Percentiles rank a stretch among this genome's conserved stretches.
Evolutionary conservation across 2,113 vertebrate genomes (phyloP).

Genomic region (Dipodomys ordii): DNA sequence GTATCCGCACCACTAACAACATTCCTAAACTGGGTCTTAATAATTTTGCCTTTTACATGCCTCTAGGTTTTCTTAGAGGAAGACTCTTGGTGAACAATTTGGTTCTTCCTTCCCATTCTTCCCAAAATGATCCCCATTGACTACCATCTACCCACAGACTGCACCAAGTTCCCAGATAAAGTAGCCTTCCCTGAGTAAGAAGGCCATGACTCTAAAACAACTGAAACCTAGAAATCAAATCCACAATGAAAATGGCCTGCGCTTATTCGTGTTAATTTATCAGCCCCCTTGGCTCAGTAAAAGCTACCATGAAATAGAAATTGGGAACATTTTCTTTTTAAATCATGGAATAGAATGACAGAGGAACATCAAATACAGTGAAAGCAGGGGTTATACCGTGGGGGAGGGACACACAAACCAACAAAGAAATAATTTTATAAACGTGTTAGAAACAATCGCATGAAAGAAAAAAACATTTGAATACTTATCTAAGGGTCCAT

Average conservation of each 20-base stretch:
- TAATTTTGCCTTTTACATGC: not conserved
- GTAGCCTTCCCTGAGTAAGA: not conserved
- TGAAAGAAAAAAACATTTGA: too few species aligned
- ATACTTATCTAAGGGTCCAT: too few species aligned
- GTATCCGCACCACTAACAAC: not conserved
- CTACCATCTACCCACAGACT: too few species aligned
- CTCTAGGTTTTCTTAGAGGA: not conserved
- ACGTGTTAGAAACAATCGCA: too few species aligned
- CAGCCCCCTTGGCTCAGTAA: not conserved
- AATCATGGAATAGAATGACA: not conserved
- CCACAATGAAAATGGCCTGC: not conserved
- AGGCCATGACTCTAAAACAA: not conserved
- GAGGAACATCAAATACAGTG: too few species aligned
- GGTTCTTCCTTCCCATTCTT: not conserved
- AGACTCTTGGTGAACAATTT: not conserved
- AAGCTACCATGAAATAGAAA: not conserved
- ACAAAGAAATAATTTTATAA: too few species aligned
- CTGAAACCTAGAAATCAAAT: not conserved
- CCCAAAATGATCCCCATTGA: not conserved
- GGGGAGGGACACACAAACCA: too few species aligned
- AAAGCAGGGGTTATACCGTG: too few species aligned
- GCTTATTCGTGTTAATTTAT: not conserved
- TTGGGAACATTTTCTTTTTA: not conserved
- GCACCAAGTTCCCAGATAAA: not conserved
- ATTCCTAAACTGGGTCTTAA: not conserved